Percentiles rank a stretch among this genome's conserved stretches.
Conservation (phyloP, 2,113 vertebrate genomes). For the Petroica traversi region DNA sequence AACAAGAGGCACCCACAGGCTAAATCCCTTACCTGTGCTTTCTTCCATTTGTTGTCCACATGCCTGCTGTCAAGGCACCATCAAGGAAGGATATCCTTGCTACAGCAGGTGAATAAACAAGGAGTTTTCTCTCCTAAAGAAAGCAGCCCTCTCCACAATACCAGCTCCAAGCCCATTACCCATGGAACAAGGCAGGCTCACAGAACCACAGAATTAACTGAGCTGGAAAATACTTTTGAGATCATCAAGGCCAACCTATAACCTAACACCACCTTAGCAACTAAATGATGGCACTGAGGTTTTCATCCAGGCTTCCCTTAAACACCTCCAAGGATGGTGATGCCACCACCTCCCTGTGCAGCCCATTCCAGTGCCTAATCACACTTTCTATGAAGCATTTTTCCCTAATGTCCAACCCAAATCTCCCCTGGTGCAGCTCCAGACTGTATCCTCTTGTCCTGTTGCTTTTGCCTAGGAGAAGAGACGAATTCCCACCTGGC, state of each 20-base stretch:
- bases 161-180: neutral
- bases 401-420: neutral
- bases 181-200: neutral
- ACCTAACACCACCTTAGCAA: neutral
- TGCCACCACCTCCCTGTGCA: neutral
- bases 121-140: neutral
- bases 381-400: fast-evolving
- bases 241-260: neutral
- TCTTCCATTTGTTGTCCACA: neutral
- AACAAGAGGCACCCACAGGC: neutral
- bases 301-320: neutral
- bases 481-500: neutral
- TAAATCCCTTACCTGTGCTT: neutral
- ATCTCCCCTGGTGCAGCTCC: neutral
- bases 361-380: too few species aligned
- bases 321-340: neutral
- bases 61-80: neutral
- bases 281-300: neutral
- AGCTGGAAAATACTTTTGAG: neutral
- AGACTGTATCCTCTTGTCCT: neutral
- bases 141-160: neutral
- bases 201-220: neutral
- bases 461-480: neutral
- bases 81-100: neutral
- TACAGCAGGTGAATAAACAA: fast-evolving